Evolutionary conservation across 2,797 vertebrate species (phyloP).

Genomic region (Phylloscopus collybita): DNA sequence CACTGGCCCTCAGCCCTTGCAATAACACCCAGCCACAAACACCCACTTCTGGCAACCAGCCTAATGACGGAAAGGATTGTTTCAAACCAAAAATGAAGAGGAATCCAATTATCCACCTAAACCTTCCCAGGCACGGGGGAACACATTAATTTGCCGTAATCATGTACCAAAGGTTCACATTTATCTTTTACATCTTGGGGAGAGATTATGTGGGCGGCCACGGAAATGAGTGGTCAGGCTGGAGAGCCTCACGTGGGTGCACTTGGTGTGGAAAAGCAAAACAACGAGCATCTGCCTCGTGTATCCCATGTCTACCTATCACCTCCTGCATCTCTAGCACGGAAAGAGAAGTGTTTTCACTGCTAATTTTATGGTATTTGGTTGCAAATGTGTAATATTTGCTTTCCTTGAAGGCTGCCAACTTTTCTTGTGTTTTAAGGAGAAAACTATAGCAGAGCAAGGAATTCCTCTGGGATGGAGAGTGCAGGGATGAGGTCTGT

Average conservation of each 20-base stretch:
- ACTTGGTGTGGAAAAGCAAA: neutral
- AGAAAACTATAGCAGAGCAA: neutral
- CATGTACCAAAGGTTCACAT: neutral
- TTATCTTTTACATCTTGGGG: conserved; percentile 34
- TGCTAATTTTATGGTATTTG: neutral
- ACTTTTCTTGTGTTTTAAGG: neutral
- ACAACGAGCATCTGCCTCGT: neutral
- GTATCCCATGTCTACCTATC: neutral
- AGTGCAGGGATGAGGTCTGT: neutral
- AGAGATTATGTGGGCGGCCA: neutral
- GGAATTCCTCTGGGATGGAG: neutral
- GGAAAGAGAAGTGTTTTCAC: neutral
- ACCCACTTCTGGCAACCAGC: conserved; percentile 57
- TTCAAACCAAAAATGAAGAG: conserved; percentile 15
- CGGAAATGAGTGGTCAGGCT: neutral
- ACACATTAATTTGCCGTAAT: conserved; percentile 26
- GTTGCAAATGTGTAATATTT: neutral
- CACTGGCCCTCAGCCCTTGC: conserved; percentile 22
- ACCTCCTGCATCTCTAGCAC: neutral
- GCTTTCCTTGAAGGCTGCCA: neutral
- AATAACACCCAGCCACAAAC: conserved; percentile 47
- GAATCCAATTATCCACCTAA: conserved; percentile 50
- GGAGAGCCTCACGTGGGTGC: neutral
- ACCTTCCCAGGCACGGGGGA: neutral
- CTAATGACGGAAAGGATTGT: conserved; percentile 60